phyloP scores from a whole-genome alignment of 2,113 vertebrate genomes.

The Arvicanthis niloticus region DNA sequence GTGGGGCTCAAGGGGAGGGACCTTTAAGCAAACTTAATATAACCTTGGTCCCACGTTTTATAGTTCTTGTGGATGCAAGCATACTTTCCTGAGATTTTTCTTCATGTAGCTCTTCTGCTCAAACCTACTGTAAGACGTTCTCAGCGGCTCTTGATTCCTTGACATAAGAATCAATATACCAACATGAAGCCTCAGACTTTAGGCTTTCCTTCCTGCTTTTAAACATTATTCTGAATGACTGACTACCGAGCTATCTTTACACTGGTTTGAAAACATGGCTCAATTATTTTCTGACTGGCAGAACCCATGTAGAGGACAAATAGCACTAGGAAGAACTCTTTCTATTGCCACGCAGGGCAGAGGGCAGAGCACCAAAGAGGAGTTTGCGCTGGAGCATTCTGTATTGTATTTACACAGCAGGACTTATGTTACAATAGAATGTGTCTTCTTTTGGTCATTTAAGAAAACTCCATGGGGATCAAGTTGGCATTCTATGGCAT shows the following conservation, averaged over 20 bases:
- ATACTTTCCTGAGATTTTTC: not conserved
- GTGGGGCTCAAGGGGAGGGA: not conserved
- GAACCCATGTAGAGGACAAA: not conserved
- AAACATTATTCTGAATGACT: constrained; percentile 27
- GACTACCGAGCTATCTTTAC: constrained; percentile 7
- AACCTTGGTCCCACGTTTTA: not conserved
- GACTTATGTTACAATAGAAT: not conserved
- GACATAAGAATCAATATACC: not conserved
- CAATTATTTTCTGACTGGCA: not conserved
- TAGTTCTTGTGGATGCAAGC: not conserved
- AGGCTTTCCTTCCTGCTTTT: constrained; percentile 37
- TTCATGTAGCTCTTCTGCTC: not conserved
- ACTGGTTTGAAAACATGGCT: not conserved
- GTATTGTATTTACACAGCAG: not conserved
- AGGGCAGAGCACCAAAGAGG: not conserved
- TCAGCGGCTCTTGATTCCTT: not conserved
- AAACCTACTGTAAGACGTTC: not conserved
- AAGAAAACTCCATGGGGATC: constrained; percentile 21
- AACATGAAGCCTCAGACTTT: not conserved
- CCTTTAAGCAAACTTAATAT: not conserved
- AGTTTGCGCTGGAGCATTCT: not conserved
- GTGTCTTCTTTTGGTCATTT: constrained; percentile 43
- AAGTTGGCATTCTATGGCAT: not conserved
- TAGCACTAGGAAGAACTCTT: not conserved
- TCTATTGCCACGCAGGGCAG: not conserved